Percentiles rank a stretch among this genome's conserved stretches.
Conservation (phyloP, 2,888 invertebrate species). For the Chesias legatella region DNA sequence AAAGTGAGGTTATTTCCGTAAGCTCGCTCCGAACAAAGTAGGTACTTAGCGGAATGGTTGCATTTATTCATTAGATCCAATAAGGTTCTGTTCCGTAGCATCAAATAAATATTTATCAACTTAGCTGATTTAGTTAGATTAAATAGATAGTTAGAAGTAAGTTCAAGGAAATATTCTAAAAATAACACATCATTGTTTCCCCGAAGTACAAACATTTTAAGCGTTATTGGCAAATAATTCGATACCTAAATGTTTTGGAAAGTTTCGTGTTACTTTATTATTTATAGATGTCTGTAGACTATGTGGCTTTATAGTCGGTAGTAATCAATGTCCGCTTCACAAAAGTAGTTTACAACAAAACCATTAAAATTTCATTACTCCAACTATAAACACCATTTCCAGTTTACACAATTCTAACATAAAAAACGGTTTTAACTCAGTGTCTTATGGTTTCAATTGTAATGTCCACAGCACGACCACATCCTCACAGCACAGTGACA, state of each 20-base stretch:
- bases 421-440: constrained; percentile 1
- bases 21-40: constrained; percentile 15
- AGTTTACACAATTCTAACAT: constrained; percentile 2
- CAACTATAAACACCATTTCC: neutral
- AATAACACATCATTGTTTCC: too few relatives aligned
- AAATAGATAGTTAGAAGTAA: too few relatives aligned
- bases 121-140: neutral
- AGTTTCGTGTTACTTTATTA: too few relatives aligned
- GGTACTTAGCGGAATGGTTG: constrained; percentile 7
- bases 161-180: too few relatives aligned
- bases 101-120: neutral
- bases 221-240: too few relatives aligned
- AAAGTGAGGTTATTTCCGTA: constrained; percentile 21
- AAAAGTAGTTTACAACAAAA: neutral
- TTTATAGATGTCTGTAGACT: too few relatives aligned
- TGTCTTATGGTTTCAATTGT: constrained; percentile 17
- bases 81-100: neutral
- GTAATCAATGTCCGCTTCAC: constrained; percentile 1
- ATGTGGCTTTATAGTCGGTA: neutral
- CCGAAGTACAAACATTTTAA: too few relatives aligned
- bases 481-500: constrained; percentile 82
- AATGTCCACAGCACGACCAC: constrained; percentile 81
- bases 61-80: constrained; percentile 11
- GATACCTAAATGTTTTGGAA: too few relatives aligned
- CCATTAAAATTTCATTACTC: constrained; percentile 1